These are phyloP conservation scores for Cosmia trapezina DNA, from an alignment of 2,888 invertebrate species.

Conservation along the genomic window DNA sequence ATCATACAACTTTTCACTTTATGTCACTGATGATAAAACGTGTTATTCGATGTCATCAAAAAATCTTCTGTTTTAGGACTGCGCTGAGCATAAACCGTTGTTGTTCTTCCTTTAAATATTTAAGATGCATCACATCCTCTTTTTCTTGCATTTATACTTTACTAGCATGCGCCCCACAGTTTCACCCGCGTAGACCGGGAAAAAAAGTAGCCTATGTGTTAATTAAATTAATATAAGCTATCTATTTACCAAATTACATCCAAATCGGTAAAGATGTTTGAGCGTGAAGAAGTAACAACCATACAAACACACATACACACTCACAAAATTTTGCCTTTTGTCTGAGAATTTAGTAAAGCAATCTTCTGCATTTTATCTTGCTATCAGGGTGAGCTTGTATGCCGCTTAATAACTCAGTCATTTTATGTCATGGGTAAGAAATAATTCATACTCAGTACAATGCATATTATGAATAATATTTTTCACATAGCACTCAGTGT, in stretches of 20 bases:
- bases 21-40: neutral
- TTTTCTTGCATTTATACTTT: constrained; percentile 19
- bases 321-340: too few species aligned
- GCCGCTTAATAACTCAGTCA: neutral
- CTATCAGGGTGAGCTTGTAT: neutral
- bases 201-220: too few species aligned
- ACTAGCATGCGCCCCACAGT: neutral
- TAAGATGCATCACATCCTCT: neutral
- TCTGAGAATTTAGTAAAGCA: too few species aligned
- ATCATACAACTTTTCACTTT: neutral
- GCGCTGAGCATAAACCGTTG: constrained; percentile 4
- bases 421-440: neutral
- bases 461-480: neutral
- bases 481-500: constrained; percentile 1
- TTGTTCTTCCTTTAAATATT: constrained; percentile 17
- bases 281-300: too few species aligned
- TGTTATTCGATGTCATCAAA: neutral
- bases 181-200: too few species aligned
- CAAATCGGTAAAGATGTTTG: too few species aligned
- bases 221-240: too few species aligned
- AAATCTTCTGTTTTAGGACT: neutral
- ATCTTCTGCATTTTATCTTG: too few species aligned
- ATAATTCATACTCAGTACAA: neutral
- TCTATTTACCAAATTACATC: too few species aligned
- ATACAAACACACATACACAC: too few species aligned